phyloP scores from a whole-genome alignment of 2,888 invertebrate genomes.

The Calliphora vomitoria region DNA sequence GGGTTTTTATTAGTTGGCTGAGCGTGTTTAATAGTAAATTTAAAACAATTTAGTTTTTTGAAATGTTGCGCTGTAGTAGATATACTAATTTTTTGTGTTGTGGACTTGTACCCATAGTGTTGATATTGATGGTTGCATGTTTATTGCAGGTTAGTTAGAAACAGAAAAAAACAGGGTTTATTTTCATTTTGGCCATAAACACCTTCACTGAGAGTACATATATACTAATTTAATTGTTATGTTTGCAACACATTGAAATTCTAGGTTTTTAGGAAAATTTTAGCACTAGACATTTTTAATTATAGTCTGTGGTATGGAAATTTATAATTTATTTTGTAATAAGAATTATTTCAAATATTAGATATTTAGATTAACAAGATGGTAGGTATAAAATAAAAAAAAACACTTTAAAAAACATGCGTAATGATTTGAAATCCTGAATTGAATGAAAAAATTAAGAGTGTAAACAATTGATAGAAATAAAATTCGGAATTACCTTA shows the following conservation, averaged over 20 bases:
- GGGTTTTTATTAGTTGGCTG: constrained; percentile 18
- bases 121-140: constrained; percentile 6
- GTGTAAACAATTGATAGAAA: too few relatives aligned
- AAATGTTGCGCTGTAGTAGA: background rate
- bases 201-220: background rate
- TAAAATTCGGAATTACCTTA: too few relatives aligned
- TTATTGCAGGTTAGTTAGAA: background rate
- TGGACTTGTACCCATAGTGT: background rate
- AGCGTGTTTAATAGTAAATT: constrained; percentile 37
- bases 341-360: background rate
- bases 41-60: constrained; percentile 10
- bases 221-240: background rate
- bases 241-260: background rate
- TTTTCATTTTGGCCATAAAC: background rate
- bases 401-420: too few relatives aligned
- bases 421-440: too few relatives aligned
- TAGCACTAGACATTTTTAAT: background rate
- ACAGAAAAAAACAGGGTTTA: background rate
- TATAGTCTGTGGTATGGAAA: background rate
- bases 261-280: background rate
- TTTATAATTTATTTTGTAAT: background rate
- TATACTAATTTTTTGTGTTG: background rate
- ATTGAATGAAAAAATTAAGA: too few relatives aligned
- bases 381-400: too few relatives aligned
- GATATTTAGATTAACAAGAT: too few relatives aligned